A percentile compares a stretch with the other conserved stretches of the same genome.
Conservation (phyloP, 2,113 vertebrate species). For the Bos taurus region ARS-UCD2.0 NC_037332.1:23975501-23976000, state of each 20-base stretch:
- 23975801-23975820: conserved; percentile 41
- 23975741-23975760: conserved; percentile 49
- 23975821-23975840: background rate
- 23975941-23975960: background rate
- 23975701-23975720: conserved; percentile 52
- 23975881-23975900: background rate
- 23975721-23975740: conserved; percentile 52
- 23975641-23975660: background rate
- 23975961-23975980: background rate
- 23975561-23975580: background rate
- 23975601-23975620: background rate
- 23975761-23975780: conserved; percentile 55
- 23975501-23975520: background rate
- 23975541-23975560: background rate
- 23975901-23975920: background rate
- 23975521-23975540: background rate
- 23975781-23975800: conserved; percentile 62
- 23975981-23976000: background rate
- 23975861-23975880: background rate
- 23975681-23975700: conserved; percentile 2
- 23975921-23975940: background rate
- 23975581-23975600: background rate
- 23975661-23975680: conserved; percentile 27
- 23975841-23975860: background rate
- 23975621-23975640: background rate